Percentiles rank a stretch among this genome's conserved stretches.
Evolutionary conservation across 2,113 vertebrate genomes (phyloP).

Genomic region (Lota lota): DNA sequence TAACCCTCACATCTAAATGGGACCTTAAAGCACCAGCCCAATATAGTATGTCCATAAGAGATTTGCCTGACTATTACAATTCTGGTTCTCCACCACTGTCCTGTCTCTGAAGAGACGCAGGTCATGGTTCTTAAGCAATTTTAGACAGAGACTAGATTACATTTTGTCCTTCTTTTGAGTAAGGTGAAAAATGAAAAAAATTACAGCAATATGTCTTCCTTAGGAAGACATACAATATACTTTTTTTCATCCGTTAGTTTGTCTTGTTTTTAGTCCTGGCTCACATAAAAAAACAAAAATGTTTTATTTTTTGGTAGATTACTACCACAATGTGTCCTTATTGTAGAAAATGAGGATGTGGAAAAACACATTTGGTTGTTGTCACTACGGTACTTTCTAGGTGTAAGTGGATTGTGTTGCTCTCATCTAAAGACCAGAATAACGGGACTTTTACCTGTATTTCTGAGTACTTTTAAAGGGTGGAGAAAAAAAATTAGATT

Average conservation of each 20-base stretch:
- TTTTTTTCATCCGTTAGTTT: neutral
- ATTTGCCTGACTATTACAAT: slow-evolving; percentile 69
- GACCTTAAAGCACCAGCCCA: no score
- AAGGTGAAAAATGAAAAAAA: no score
- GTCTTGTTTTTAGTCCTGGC: neutral
- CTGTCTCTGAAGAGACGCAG: slow-evolving; percentile 46
- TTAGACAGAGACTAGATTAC: slow-evolving; percentile 22
- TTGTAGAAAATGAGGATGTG: slow-evolving; percentile 36
- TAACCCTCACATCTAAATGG: no score
- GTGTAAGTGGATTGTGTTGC: slow-evolving; percentile 18
- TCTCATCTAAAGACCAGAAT: slow-evolving; percentile 22
- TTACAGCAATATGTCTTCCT: no score
- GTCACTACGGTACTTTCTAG: slow-evolving; percentile 41
- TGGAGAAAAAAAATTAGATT: no score
- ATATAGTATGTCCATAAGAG: slow-evolving; percentile 47
- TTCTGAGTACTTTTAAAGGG: slow-evolving; percentile 14
- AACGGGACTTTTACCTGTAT: slow-evolving; percentile 11
- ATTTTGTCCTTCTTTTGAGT: slow-evolving; percentile 12
- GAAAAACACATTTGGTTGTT: slow-evolving; percentile 42
- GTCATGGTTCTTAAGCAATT: slow-evolving; percentile 44
- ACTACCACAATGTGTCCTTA: slow-evolving; percentile 36
- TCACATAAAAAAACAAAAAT: neutral
- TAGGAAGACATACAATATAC: no score
- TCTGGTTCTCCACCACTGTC: slow-evolving; percentile 73
- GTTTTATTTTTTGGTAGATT: slow-evolving; percentile 39